Evolutionary conservation across 1,140 invertebrate genomes (phyloP).

Genomic region (Babylonia areolata): DNA sequence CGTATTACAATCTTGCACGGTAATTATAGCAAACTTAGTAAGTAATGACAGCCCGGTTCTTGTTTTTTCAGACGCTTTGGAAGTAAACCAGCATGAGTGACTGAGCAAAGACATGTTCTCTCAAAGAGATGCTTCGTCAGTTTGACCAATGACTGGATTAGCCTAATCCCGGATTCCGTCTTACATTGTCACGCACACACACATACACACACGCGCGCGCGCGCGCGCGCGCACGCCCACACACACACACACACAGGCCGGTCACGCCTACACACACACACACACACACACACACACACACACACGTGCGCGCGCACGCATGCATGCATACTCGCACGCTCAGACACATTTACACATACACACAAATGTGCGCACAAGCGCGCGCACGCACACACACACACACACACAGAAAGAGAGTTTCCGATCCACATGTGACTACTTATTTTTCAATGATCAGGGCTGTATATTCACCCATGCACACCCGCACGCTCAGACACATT

Average conservation of each 20-base stretch:
- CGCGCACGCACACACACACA: neutral
- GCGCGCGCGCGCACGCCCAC: neutral
- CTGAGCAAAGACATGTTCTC: too few species aligned
- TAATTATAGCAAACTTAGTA: too few species aligned
- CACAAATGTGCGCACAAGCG: neutral
- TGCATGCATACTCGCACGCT: neutral
- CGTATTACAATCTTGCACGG: too few species aligned
- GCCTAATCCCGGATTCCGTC: too few species aligned
- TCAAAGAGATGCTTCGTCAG: too few species aligned
- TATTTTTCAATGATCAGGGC: too few species aligned
- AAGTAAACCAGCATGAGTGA: neutral
- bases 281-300: constrained; percentile 11
- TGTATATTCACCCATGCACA: too few species aligned
- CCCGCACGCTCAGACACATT: too few species aligned
- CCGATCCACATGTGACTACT: neutral
- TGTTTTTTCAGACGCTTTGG: neutral
- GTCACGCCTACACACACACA: neutral
- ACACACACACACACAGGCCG: constrained; percentile 10
- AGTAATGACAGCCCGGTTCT: too few species aligned
- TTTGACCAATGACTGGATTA: too few species aligned
- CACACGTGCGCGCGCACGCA: constrained; percentile 14
- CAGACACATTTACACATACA: neutral
- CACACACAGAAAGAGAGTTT: neutral
- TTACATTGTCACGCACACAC: neutral
- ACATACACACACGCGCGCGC: neutral